Percentiles rank a stretch among this genome's conserved stretches.
These are phyloP conservation scores for Prietella phreatophila DNA, from an alignment of 2,113 vertebrate species.

Conservation along the genomic window DNA sequence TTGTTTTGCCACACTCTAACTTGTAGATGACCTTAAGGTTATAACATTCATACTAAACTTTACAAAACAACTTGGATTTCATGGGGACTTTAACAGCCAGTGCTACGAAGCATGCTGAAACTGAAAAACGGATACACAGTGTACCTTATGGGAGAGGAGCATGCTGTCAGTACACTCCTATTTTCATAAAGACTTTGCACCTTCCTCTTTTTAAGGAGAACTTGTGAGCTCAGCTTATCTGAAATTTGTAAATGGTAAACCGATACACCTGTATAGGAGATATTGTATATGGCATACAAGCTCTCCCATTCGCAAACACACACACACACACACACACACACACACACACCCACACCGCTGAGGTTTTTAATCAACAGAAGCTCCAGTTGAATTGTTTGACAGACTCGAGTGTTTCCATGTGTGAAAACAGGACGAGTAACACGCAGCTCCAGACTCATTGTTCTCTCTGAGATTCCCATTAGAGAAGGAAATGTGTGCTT, in stretches of 20 bases:
- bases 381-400: slow-evolving; percentile 38
- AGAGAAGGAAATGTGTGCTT: slow-evolving; percentile 1
- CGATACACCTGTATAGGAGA: not conserved
- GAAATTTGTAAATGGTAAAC: not conserved
- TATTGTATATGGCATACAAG: not conserved
- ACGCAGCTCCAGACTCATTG: not conserved
- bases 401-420: slow-evolving; percentile 50
- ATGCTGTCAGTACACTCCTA: not conserved
- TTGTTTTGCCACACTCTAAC: too few relatives aligned
- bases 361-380: slow-evolving; percentile 34
- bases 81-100: not conserved
- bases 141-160: not conserved
- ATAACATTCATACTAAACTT: too few relatives aligned
- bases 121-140: not conserved
- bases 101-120: not conserved
- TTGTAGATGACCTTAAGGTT: too few relatives aligned
- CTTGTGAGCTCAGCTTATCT: slow-evolving; percentile 14
- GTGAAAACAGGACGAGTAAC: not conserved
- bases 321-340: not conserved
- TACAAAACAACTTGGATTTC: too few relatives aligned
- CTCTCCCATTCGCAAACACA: not conserved
- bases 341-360: not conserved
- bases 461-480: not conserved
- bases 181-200: slow-evolving; percentile 51
- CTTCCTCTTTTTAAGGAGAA: slow-evolving; percentile 66